A percentile compares a stretch with the other conserved stretches of the same genome.
Conservation (phyloP, 2,888 invertebrate genomes). For the Allolobophora icterica region DNA sequence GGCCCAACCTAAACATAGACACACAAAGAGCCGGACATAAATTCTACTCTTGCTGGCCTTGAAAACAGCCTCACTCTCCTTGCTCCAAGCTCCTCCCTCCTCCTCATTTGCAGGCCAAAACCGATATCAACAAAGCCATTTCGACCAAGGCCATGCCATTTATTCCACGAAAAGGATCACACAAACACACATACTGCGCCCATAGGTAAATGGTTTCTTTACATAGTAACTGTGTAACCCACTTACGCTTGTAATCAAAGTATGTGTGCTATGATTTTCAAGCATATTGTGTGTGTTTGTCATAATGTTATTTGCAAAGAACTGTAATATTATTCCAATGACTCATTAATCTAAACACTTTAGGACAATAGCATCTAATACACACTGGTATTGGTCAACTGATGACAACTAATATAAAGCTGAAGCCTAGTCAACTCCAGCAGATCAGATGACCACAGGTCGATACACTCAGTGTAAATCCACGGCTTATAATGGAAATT, state of each 20-base stretch:
- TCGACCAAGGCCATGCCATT: neutral
- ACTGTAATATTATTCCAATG: neutral
- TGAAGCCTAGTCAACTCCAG: neutral
- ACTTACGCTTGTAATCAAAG: neutral
- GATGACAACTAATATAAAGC: neutral
- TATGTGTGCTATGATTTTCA: neutral
- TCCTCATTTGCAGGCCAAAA: neutral
- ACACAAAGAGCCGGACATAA: neutral
- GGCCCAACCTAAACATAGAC: neutral
- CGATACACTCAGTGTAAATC: too few species aligned
- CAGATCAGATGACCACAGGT: too few species aligned
- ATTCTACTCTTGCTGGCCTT: neutral
- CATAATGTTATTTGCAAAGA: neutral
- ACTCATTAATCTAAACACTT: neutral
- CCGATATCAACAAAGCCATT: neutral
- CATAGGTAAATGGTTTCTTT: neutral
- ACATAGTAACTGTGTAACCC: neutral
- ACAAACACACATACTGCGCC: neutral
- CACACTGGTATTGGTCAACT: neutral
- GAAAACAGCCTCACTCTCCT: neutral
- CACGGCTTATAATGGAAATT: too few species aligned
- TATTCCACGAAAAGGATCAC: neutral
- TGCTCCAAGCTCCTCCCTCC: too few species aligned
- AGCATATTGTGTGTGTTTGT: neutral
- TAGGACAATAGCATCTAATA: neutral